phyloP scores from a whole-genome alignment of 2,888 invertebrate species.

The Gymnosoma rotundatum region DNA sequence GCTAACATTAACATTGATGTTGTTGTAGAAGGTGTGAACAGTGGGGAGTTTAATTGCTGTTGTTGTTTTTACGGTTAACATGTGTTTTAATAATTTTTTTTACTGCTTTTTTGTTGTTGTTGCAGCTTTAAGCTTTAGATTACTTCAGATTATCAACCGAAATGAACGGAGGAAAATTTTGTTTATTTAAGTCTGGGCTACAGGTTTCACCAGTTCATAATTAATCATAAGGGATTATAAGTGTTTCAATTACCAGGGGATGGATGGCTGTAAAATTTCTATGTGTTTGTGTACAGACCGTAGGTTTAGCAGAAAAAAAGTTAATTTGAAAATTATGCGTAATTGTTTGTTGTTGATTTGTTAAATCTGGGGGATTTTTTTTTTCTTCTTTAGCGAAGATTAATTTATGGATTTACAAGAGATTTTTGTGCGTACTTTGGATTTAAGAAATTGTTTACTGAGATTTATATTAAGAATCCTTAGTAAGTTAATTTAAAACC shows the following conservation, averaged over 20 bases:
- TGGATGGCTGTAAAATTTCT: conserved; percentile 12
- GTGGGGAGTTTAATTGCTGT: conserved; percentile 54
- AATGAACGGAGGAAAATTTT: conserved; percentile 3
- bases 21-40: conserved; percentile 62
- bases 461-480: conserved; percentile 39
- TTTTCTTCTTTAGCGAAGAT: conserved; percentile 2
- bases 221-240: conserved; percentile 73
- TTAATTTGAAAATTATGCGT: conserved; percentile 69
- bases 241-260: conserved; percentile 55
- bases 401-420: conserved; percentile 38
- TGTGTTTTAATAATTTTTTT: conserved; percentile 63
- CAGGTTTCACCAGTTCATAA: conserved; percentile 66
- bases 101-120: not conserved
- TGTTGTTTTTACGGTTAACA: conserved; percentile 63
- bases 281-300: not conserved
- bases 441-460: conserved; percentile 35
- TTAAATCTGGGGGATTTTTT: conserved; percentile 55
- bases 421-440: conserved; percentile 6
- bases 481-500: conserved; percentile 50
- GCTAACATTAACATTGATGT: conserved; percentile 28
- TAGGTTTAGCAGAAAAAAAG: conserved; percentile 34
- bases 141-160: conserved; percentile 63
- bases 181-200: conserved; percentile 21
- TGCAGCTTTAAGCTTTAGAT: conserved; percentile 51
- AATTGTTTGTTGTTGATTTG: conserved; percentile 64